A percentile compares a stretch with the other conserved stretches of the same genome.
Evolutionary conservation across 2,888 invertebrate species (phyloP).

Genomic region (Rhagonycha fulva): DNA sequence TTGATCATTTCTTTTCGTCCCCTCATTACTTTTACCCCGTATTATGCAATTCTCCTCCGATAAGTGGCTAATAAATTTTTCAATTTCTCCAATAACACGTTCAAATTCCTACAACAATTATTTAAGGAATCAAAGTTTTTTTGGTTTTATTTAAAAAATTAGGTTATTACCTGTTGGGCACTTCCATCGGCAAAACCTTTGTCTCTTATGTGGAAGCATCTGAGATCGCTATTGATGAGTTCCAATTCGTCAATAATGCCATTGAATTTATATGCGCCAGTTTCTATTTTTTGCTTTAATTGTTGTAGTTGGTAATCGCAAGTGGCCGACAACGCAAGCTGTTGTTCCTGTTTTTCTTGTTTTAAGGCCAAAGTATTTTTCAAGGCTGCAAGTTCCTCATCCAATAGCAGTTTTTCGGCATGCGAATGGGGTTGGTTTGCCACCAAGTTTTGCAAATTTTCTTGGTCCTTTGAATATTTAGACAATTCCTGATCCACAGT

Average conservation of each 20-base stretch:
- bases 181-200: neutral
- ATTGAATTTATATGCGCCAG: neutral
- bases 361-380: slow-evolving; percentile 3
- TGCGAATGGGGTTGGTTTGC: neutral
- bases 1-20: too few species aligned
- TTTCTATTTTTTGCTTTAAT: neutral
- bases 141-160: too few species aligned
- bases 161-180: neutral
- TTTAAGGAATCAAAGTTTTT: too few species aligned
- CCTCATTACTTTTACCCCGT: too few species aligned
- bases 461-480: neutral
- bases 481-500: slow-evolving; percentile 6
- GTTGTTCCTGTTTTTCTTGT: slow-evolving; percentile 8
- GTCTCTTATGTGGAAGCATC: neutral
- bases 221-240: neutral
- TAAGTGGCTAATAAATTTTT: too few species aligned
- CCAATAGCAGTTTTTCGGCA: slow-evolving; percentile 1
- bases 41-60: too few species aligned
- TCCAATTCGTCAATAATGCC: neutral
- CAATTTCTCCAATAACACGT: too few species aligned
- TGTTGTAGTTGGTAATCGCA: neutral
- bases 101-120: too few species aligned
- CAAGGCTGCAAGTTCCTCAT: slow-evolving; percentile 7
- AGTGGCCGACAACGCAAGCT: neutral
- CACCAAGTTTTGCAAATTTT: neutral